phyloP scores from a whole-genome alignment of 2,888 invertebrate species.

The Crepidodera aurea region DNA sequence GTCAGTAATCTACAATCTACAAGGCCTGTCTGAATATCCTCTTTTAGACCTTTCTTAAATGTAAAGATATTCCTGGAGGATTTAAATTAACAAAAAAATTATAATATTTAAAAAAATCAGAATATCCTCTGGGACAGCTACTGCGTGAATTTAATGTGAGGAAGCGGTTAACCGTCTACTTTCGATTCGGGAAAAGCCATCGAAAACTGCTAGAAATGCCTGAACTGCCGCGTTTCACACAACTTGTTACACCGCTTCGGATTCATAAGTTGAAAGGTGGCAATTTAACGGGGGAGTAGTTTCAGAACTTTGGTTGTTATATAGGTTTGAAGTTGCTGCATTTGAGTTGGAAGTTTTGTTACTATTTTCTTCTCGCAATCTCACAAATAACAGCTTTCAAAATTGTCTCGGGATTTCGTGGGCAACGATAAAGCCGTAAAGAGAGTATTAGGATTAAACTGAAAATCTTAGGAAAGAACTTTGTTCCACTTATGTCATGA shows the following conservation, averaged over 20 bases:
- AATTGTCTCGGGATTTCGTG: conserved; percentile 9
- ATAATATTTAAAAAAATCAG: too few relatives aligned
- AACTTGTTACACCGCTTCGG: conserved; percentile 31
- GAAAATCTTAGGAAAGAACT: not conserved
- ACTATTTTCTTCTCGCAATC: conserved; percentile 11
- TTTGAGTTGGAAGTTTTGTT: conserved; percentile 14
- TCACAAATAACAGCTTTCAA: conserved; percentile 11
- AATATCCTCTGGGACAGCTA: conserved; percentile 1
- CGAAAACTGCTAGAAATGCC: conserved; percentile 27
- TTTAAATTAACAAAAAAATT: too few relatives aligned
- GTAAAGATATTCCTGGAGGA: too few relatives aligned
- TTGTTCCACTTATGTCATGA: too few relatives aligned
- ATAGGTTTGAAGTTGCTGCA: conserved; percentile 10
- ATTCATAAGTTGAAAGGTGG: conserved; percentile 29
- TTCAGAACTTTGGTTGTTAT: conserved; percentile 18
- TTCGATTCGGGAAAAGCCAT: conserved; percentile 30
- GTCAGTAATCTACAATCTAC: too few relatives aligned
- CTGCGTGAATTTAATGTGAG: conserved; percentile 20
- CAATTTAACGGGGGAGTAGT: conserved; percentile 29
- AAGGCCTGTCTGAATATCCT: too few relatives aligned
- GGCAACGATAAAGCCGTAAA: not conserved
- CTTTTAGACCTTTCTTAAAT: too few relatives aligned
- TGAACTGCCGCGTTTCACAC: conserved; percentile 29
- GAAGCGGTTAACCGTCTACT: conserved; percentile 23
- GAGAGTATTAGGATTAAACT: not conserved